Percentiles rank a stretch among this genome's conserved stretches.
phyloP scores from a whole-genome alignment of 1,140 invertebrate species.

The Acyrthosiphon pisum region DNA sequence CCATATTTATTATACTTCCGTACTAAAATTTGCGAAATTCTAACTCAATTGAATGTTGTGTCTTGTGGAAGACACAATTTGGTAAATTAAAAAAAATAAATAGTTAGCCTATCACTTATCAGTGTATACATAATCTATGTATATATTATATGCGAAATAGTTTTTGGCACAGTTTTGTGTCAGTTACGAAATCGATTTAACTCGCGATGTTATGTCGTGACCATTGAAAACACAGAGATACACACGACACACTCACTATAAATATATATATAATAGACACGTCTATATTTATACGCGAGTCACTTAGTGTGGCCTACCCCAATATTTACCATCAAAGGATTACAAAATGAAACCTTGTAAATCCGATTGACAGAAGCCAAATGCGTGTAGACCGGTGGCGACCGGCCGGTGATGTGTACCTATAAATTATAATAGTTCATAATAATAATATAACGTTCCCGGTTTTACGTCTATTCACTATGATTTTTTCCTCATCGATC shows the following conservation, averaged over 20 bases:
- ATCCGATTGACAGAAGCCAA: conserved; percentile 48
- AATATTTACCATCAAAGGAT: conserved; percentile 51
- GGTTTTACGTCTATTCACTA: neutral
- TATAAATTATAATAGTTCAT: no score
- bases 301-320: conserved; percentile 48
- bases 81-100: neutral
- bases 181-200: conserved; percentile 17
- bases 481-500: neutral
- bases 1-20: neutral
- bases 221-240: neutral
- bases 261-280: neutral
- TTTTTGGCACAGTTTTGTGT: neutral
- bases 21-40: no score
- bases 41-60: neutral
- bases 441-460: neutral
- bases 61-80: neutral
- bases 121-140: neutral
- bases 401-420: neutral
- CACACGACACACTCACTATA: neutral
- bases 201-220: neutral
- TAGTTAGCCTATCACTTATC: neutral
- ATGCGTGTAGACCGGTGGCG: neutral
- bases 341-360: conserved; percentile 57
- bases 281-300: neutral
- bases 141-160: neutral